Percentiles rank a stretch among this genome's conserved stretches.
phyloP scores from a whole-genome alignment of 2,888 invertebrate genomes.

The Leptinotarsa rubiginosa region DNA sequence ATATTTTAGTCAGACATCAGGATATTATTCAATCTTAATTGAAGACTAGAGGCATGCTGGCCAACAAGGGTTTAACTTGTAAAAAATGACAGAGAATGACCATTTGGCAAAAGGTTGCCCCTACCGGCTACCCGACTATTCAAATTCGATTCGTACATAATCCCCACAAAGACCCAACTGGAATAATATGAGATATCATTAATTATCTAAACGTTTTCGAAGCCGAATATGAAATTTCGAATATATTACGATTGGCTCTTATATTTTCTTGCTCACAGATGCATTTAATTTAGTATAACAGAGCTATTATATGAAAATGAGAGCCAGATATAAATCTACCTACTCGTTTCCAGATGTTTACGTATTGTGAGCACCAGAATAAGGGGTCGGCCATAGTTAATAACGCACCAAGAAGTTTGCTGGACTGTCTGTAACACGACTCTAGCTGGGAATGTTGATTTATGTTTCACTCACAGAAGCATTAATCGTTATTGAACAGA shows the following conservation, averaged over 20 bases:
- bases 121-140: not conserved
- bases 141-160: not conserved
- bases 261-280: slow-evolving; percentile 22
- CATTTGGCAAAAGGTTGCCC: not conserved
- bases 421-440: slow-evolving; percentile 17
- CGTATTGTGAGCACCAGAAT: slow-evolving; percentile 27
- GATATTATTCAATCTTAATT: not conserved
- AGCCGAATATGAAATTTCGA: slow-evolving; percentile 9
- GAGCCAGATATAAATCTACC: slow-evolving; percentile 24
- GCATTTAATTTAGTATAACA: slow-evolving; percentile 19
- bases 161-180: not conserved
- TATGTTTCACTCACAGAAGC: not conserved
- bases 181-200: slow-evolving; percentile 7
- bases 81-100: not conserved
- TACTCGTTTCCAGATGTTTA: slow-evolving; percentile 30
- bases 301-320: slow-evolving; percentile 21
- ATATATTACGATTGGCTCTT: not conserved
- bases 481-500: not conserved
- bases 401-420: slow-evolving; percentile 26
- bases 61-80: not conserved
- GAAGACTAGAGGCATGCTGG: not conserved
- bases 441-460: slow-evolving; percentile 6
- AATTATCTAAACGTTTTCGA: not conserved
- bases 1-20: not conserved
- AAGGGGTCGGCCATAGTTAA: slow-evolving; percentile 14